Evolutionary conservation across 2,113 vertebrate genomes (phyloP), one percentile per base, ranked within the genome.

Genomic region (Dinomys branickii): DNA sequence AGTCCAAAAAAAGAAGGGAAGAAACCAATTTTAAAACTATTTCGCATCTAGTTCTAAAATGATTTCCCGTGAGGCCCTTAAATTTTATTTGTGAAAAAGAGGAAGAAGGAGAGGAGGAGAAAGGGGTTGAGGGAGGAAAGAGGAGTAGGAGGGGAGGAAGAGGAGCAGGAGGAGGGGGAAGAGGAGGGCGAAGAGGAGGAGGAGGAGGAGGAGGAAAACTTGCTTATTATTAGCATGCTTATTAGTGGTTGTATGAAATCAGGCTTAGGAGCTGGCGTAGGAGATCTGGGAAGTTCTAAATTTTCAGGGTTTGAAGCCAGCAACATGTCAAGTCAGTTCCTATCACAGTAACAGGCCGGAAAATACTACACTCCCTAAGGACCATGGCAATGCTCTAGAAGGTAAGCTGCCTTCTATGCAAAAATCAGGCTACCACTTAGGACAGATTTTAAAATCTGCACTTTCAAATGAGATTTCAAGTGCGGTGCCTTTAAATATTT

Each of bases 11-110:
- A 11, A 85, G 83, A 87, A 26, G 2, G 24, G 22, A 50, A 92
- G 44, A 69, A n/a, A 3, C 2, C 28, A 88, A 52, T 9, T 89
- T 44, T 83, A 56, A 95, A 97, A 47, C 11, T 52, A 87, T 83
- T 90, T 16, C 44, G 7, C 47, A 83, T 83, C 91, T n/a, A 83
- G 10, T 77, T 90, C 71, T 96, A 41, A 93, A 91, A 0, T 80
- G 78, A 88, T 61, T 95, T 24, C 35, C 80, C 69, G 54, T 69
- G 80, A 92, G 61, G 44, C 20, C 22, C 77, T 97, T 97, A 58
- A 80, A 80, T 75, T 58, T 91, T 90, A 35, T 93, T 67, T 86
- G 78, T 35, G 73, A 86, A 88, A 52, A 54, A 78, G 50, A 91
- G 20, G 2, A 82, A 17, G 16, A 50, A 14, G 14, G 12, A 63